Base-by-base conservation (phyloP, 2,888 invertebrate genomes). In the Bhutanitis thaidina region DNA sequence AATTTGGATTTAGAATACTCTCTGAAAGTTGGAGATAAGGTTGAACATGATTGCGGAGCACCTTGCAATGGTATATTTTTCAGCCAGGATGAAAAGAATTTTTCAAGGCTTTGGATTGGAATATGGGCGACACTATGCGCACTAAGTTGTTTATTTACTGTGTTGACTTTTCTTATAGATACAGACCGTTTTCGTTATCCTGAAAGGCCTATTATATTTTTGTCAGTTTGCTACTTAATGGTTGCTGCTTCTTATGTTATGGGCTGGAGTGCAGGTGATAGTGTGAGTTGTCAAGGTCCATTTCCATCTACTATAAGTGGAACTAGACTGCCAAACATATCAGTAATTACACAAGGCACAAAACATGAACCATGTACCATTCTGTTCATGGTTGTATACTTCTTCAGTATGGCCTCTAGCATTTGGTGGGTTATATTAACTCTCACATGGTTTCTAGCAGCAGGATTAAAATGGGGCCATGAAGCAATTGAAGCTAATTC, bases 351-450 rank as follows among this genome's bases (percentile, higher is more conserved):
- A 14, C 97, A 98, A 86, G 98, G 96, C 67, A 94, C 94, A 54
- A 94, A 94, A 71, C 93, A 94, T 78, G 94, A 94, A 78, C 87
- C 88, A 68, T 98, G 98, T 81, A 98, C 98, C 32, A 95, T 98
- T 57, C 92, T 98, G 51, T 98, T 98, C 83, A 98, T 98, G 97
- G 92, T 97, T 69, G 92, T 98, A 39, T 97, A 97, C 85, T 98
- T 98, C 90, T 98, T 98, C 80, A 95, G 96, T 74, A 98, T 98
- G 97, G 97, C 98, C 20, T 97, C 97, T 39, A 97, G 96, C 74
- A 96, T 98, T 70, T 98, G 98, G 98, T 98, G 98, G 98, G 97
- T 98, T 46, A 94, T 98, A 64, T 89, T 98, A 69, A 97, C 98
- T 13, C 91, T 98, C 57, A 98, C 98, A 49, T 98, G 98, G 98